phyloP scores from a whole-genome alignment of 2,888 invertebrate genomes.

The Colostygia pectinataria region DNA sequence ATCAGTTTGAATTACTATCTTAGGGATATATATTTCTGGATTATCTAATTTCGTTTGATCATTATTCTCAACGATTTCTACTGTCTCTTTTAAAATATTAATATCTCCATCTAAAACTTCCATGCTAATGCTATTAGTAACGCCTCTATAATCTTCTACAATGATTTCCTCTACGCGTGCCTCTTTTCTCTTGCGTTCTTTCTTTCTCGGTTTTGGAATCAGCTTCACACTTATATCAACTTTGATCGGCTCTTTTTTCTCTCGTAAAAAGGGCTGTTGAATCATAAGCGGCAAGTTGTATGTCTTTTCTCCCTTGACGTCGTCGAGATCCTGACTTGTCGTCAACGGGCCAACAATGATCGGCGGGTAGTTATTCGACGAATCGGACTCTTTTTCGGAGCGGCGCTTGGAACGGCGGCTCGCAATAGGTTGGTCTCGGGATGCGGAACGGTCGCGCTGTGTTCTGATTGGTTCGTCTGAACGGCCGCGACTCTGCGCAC shows the following conservation, averaged over 20 bases:
- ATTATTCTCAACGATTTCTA: conserved; percentile 54
- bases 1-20: conserved; percentile 26
- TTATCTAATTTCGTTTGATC: conserved; percentile 27
- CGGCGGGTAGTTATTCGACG: conserved; percentile 79
- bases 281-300: conserved; percentile 79
- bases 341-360: conserved; percentile 75
- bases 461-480: conserved; percentile 83
- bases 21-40: conserved; percentile 27
- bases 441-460: conserved; percentile 77
- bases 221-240: conserved; percentile 90
- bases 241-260: conserved; percentile 88
- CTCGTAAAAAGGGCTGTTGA: conserved; percentile 83
- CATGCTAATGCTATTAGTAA: conserved; percentile 74
- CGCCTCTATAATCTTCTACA: conserved; percentile 58
- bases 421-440: conserved; percentile 62
- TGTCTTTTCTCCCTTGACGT: conserved; percentile 66
- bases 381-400: conserved; percentile 82
- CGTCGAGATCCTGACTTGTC: conserved; percentile 79
- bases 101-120: conserved; percentile 67
- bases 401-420: conserved; percentile 73
- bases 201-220: conserved; percentile 84
- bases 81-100: conserved; percentile 62
- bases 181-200: conserved; percentile 66
- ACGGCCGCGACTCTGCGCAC: conserved; percentile 81
- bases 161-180: conserved; percentile 58